Evolutionary conservation across 2,888 invertebrate species (phyloP).

Genomic region (Zygothrica quintamaculata): DNA sequence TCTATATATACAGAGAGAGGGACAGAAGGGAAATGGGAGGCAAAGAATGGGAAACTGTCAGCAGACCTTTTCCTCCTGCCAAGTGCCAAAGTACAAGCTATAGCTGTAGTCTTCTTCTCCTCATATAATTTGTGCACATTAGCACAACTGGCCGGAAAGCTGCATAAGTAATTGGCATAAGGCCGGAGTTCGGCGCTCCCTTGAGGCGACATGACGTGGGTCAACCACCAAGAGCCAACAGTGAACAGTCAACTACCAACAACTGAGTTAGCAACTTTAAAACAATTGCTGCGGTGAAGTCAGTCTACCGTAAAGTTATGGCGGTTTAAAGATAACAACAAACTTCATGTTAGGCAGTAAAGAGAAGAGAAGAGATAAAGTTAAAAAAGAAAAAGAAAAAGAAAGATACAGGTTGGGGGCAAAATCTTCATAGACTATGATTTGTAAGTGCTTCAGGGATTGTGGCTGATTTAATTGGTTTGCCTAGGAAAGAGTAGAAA

Average conservation of each 20-base stretch:
- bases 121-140: slow-evolving; percentile 74
- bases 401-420: slow-evolving; percentile 1
- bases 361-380: slow-evolving; percentile 6
- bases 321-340: slow-evolving; percentile 59
- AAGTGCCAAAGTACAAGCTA: slow-evolving; percentile 36
- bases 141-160: slow-evolving; percentile 58
- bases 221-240: slow-evolving; percentile 50
- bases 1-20: too few relatives aligned
- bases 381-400: neutral
- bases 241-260: slow-evolving; percentile 54
- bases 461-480: slow-evolving; percentile 69
- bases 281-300: slow-evolving; percentile 69
- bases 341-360: slow-evolving; percentile 19
- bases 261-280: slow-evolving; percentile 17
- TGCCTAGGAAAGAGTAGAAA: slow-evolving; percentile 29
- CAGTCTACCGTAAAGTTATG: slow-evolving; percentile 73
- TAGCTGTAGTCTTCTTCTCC: slow-evolving; percentile 20
- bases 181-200: slow-evolving; percentile 64
- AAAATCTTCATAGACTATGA: slow-evolving; percentile 41
- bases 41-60: slow-evolving; percentile 25
- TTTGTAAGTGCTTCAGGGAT: slow-evolving; percentile 65
- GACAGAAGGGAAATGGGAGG: neutral
- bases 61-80: slow-evolving; percentile 50
- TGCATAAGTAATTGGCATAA: slow-evolving; percentile 61
- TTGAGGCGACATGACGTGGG: slow-evolving; percentile 62